Base-by-base conservation (phyloP, 2,797 vertebrate species). In the Chelidonichthys spinosus region DNA sequence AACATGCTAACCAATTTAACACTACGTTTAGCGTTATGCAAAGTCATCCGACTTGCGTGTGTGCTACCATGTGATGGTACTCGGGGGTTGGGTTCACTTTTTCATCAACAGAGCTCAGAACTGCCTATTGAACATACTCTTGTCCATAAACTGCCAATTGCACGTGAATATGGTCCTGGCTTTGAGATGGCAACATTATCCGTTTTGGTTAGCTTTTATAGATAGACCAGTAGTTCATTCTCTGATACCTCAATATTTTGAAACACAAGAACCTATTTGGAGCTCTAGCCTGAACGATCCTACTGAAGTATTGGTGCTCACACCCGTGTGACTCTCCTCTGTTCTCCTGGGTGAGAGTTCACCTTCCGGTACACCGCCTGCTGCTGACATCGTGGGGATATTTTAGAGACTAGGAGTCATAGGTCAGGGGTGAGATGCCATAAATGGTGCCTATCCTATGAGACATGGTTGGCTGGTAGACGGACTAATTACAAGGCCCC, bases 381-480 rank as follows among this genome's bases (percentile, higher is more conserved):
- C 65, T 58, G 40, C 72, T 75, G 76, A 82, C 77, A 76, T 73
- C 63, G 81, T 69, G 5, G 66, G 72, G 83, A 87, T 91, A 90
- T 92, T 92, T 91, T 87, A 79, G 85, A 85, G 83, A 73, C 82
- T 80, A 82, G 80, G 81, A 82, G 84, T 67, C 63, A 83, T 42
- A 87, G 89, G 91, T 94, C 88, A 93, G 84, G 87, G 93, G 92
- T 92, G 89, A 94, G 82, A 92, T 92, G 81, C 89, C 92, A 90
- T 85, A 87, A 90, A 91, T 86, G 85, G 85, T 89, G 72, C 83
- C 78, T 76, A 37, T 76, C 58, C 75, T 78, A 61, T 79, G 84
- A 91, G 90, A 88, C 85, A 82, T 84, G 79, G 86, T 80, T 87
- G 81, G 78, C 66, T 74, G 79, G 82, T 76, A 85, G 84, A 78